Evolutionary conservation across 1,140 invertebrate genomes (phyloP).

Genomic region (Steinernema feltiae): DNA sequence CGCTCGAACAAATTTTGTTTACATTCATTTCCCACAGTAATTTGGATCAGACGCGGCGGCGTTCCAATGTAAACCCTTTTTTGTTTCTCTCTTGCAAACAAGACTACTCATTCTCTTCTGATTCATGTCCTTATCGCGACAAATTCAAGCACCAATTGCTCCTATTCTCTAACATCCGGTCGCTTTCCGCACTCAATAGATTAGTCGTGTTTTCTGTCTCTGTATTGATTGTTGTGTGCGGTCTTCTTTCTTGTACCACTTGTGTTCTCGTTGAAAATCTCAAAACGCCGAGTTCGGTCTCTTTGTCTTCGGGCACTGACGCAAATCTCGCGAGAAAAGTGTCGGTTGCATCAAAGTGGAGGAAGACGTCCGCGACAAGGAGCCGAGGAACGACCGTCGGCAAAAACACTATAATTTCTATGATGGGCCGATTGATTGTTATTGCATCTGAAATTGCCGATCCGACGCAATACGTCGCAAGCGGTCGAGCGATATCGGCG

Average conservation of each 20-base stretch:
- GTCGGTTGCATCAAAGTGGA: conserved; percentile 13
- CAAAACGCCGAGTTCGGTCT: neutral
- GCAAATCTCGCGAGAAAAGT: neutral
- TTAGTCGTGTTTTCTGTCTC: no score
- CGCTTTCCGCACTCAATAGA: no score
- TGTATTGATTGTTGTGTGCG: no score
- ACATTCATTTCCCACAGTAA: neutral
- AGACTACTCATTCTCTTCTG: no score
- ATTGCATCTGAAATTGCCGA: conserved; percentile 15
- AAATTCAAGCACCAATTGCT: no score
- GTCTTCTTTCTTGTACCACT: neutral
- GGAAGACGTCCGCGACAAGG: conserved; percentile 10
- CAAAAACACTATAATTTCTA: conserved; percentile 15
- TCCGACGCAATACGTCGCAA: conserved; percentile 14
- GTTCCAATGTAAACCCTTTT: no score
- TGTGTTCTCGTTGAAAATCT: neutral
- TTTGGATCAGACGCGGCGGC: no score
- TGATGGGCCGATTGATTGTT: conserved; percentile 15
- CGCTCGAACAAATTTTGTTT: conserved; percentile 6
- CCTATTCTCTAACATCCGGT: no score
- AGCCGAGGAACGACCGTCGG: neutral
- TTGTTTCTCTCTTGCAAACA: no score
- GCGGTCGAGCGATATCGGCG: neutral
- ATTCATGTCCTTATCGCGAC: no score
- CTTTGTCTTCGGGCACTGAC: conserved; percentile 4